Conservation (phyloP, 1,140 invertebrate species). For the Eufriesea mexicana region DNA sequence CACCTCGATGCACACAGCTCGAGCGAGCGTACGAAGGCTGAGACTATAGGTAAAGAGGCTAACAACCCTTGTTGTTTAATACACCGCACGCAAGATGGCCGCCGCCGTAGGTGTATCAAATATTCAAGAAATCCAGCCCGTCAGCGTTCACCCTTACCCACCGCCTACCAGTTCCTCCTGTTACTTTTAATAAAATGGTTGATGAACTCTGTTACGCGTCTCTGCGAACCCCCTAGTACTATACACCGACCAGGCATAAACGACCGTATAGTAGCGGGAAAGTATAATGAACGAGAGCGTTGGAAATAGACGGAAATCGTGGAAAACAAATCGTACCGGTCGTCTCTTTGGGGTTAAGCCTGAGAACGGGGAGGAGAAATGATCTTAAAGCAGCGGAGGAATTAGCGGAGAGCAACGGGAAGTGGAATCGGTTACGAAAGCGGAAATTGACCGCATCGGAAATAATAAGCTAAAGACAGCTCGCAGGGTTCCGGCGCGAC, state of each 20-base stretch:
- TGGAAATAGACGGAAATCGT: too few species aligned
- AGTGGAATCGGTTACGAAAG: constrained; percentile 62
- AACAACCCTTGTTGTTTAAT: constrained; percentile 81
- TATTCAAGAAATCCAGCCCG: constrained; percentile 75
- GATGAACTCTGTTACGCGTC: neutral
- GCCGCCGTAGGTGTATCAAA: constrained; percentile 73
- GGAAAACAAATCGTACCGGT: too few species aligned
- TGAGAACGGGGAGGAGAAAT: neutral
- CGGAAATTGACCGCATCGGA: constrained; percentile 71
- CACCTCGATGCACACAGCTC: constrained; percentile 7
- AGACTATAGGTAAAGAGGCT: constrained; percentile 79
- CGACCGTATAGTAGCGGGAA: neutral
- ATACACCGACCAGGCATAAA: neutral
- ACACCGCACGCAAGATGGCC: constrained; percentile 75
- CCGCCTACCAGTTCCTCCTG: too few species aligned
- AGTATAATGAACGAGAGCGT: neutral
- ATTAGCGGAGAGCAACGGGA: neutral
- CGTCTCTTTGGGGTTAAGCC: too few species aligned
- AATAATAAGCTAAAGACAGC: constrained; percentile 40
- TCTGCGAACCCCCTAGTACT: too few species aligned
- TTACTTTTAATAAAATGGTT: constrained; percentile 10
- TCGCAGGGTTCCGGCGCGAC: constrained; percentile 29
- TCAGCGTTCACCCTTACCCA: constrained; percentile 12
- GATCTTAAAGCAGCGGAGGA: neutral
- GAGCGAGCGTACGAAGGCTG: constrained; percentile 4